Percentiles rank a stretch among this genome's conserved stretches.
phyloP scores from a whole-genome alignment of 2,888 invertebrate species.

The Dolichopus griseipennis region DNA sequence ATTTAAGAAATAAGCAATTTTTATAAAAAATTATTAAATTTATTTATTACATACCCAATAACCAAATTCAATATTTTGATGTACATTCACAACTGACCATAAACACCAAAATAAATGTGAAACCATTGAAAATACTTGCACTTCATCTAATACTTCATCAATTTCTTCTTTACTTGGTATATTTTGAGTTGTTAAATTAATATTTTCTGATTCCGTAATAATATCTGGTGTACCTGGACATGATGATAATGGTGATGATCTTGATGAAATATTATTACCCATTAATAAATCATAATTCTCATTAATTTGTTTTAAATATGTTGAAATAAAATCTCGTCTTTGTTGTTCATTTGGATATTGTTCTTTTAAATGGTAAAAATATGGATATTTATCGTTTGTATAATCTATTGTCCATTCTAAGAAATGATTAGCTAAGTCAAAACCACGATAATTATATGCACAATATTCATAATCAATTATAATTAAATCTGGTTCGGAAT shows the following conservation, averaged over 20 bases:
- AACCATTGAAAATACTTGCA: conserved; percentile 72
- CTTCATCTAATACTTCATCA: conserved; percentile 61
- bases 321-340: conserved; percentile 33
- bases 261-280: not conserved
- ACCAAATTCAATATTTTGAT: conserved; percentile 83
- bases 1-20: not conserved
- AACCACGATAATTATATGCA: conserved; percentile 87
- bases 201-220: conserved; percentile 20
- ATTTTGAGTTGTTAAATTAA: conserved; percentile 20
- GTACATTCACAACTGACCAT: conserved; percentile 85
- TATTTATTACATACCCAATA: conserved; percentile 62
- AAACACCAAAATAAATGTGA: conserved; percentile 91
- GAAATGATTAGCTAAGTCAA: conserved; percentile 92
- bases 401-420: conserved; percentile 89
- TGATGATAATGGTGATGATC: conserved; percentile 24
- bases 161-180: conserved; percentile 49
- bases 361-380: conserved; percentile 58
- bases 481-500: conserved; percentile 52
- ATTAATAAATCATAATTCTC: conserved; percentile 29
- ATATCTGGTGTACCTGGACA: too few relatives aligned
- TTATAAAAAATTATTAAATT: conserved; percentile 35
- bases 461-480: conserved; percentile 93
- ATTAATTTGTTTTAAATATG: conserved; percentile 36
- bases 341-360: conserved; percentile 70
- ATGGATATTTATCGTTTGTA: conserved; percentile 65